These are phyloP conservation scores for Camptogramma bilineatum DNA, from an alignment of 2,888 invertebrate genomes.

Conservation along the genomic window DNA sequence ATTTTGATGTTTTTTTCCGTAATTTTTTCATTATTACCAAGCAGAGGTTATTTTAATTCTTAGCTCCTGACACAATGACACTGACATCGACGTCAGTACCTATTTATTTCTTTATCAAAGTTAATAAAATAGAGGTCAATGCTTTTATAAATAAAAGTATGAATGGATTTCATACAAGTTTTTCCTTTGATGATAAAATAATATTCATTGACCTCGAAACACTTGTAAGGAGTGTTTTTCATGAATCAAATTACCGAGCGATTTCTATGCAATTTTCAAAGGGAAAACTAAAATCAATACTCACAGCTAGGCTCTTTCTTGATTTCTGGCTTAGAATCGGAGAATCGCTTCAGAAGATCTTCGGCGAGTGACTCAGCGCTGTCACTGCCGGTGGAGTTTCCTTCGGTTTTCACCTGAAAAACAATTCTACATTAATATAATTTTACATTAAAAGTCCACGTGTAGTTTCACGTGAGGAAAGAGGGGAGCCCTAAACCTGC, in stretches of 20 bases:
- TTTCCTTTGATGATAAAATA: slow-evolving; percentile 7
- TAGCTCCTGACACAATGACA: slow-evolving; percentile 31
- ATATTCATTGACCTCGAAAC: not conserved
- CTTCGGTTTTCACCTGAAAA: slow-evolving; percentile 78
- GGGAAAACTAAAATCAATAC: slow-evolving; percentile 43
- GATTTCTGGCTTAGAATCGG: slow-evolving; percentile 87
- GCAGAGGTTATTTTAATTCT: slow-evolving; percentile 1
- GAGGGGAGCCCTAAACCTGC: slow-evolving; percentile 60
- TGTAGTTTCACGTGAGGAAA: slow-evolving; percentile 2
- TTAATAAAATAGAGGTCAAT: slow-evolving; percentile 26
- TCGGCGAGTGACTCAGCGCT: slow-evolving; percentile 91
- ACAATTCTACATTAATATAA: slow-evolving; percentile 7
- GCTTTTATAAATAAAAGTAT: slow-evolving; percentile 27
- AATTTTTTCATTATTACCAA: slow-evolving; percentile 17
- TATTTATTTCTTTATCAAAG: not conserved
- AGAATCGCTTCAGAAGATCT: slow-evolving; percentile 94
- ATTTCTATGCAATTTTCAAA: no score
- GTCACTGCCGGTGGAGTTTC: slow-evolving; percentile 68
- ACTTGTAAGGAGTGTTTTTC: not conserved
- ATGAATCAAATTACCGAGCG: no score
- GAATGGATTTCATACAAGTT: slow-evolving; percentile 15
- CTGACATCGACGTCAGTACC: slow-evolving; percentile 34
- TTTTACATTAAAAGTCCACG: not conserved
- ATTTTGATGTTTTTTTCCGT: slow-evolving; percentile 23
- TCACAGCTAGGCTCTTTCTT: slow-evolving; percentile 77